Percentiles rank a stretch among this genome's conserved stretches.
These are phyloP conservation scores for Netelia inedita DNA, from an alignment of 2,888 invertebrate species.

Conservation along the genomic window DNA sequence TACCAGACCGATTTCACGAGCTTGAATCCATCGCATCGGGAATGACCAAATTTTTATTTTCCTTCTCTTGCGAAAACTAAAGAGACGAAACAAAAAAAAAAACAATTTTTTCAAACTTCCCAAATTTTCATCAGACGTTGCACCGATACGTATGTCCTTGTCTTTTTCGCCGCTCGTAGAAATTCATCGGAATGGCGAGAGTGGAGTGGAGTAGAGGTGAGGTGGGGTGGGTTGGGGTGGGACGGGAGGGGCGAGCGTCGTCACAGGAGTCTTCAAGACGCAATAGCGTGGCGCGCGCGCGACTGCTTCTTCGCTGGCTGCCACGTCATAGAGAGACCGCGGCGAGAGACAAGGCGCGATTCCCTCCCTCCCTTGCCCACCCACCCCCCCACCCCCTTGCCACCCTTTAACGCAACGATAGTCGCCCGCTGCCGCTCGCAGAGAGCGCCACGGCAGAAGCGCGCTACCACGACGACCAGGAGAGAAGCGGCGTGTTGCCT, in stretches of 20 bases:
- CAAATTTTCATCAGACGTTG: background rate
- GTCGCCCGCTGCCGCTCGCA: background rate
- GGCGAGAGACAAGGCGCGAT: slow-evolving; percentile 3
- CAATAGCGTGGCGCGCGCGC: slow-evolving; percentile 48
- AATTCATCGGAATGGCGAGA: background rate
- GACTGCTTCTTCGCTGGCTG: background rate
- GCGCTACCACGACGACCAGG: background rate
- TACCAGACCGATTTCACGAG: background rate
- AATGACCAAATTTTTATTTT: too few relatives aligned
- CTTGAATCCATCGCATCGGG: too few relatives aligned
- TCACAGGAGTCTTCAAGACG: slow-evolving; percentile 62
- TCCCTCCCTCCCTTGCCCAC: too few relatives aligned
- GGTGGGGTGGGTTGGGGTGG: slow-evolving; percentile 26
- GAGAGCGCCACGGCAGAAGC: too few relatives aligned
- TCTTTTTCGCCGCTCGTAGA: background rate
- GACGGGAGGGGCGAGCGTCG: slow-evolving; percentile 40
- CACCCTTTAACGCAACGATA: too few relatives aligned
- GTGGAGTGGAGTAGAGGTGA: slow-evolving; percentile 26
- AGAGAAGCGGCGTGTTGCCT: slow-evolving; percentile 11
- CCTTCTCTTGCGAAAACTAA: background rate
- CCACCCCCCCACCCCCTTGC: too few relatives aligned
- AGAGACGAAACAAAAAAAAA: background rate
- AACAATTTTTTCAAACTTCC: background rate
- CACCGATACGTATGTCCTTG: background rate
- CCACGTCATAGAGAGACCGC: slow-evolving; percentile 21